Percentiles rank a stretch among this genome's conserved stretches.
Conservation (phyloP, 2,888 invertebrate species). For the Leptinotarsa peninsularis region DNA sequence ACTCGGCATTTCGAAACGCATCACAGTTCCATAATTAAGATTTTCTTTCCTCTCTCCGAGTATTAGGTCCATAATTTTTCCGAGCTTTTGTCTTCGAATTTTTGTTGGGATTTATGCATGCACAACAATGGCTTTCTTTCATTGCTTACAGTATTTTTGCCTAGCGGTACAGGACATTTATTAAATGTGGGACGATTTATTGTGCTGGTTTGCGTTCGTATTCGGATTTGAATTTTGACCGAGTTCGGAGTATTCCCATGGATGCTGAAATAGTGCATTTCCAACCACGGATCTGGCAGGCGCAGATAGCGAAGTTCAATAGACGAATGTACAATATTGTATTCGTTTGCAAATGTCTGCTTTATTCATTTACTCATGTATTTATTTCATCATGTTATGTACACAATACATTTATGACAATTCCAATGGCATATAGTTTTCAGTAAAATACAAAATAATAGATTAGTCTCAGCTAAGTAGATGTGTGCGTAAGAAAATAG, state of each 20-base stretch:
- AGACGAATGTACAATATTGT: not conserved
- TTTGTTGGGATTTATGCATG: constrained; percentile 44
- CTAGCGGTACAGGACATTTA: constrained; percentile 44
- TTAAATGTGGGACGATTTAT: constrained; percentile 41
- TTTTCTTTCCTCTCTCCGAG: constrained; percentile 45
- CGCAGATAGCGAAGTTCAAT: not conserved
- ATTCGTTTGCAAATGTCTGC: no score
- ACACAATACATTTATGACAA: no score
- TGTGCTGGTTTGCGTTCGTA: constrained; percentile 34
- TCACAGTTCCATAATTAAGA: constrained; percentile 54
- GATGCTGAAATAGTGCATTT: constrained; percentile 8
- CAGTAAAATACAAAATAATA: no score
- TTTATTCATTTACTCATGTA: no score
- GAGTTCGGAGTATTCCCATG: constrained; percentile 19
- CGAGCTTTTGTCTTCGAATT: constrained; percentile 41
- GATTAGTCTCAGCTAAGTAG: no score
- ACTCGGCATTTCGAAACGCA: constrained; percentile 39
- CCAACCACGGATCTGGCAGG: not conserved
- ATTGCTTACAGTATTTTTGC: constrained; percentile 43
- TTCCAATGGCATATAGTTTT: no score
- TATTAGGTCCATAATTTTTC: constrained; percentile 44
- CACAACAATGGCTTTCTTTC: constrained; percentile 43
- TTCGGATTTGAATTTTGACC: constrained; percentile 34
- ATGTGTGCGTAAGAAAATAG: no score
- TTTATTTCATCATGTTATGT: no score